phyloP scores from a whole-genome alignment of 92 coral and sea anemone genomes.

The Parazoanthus darwini region DNA sequence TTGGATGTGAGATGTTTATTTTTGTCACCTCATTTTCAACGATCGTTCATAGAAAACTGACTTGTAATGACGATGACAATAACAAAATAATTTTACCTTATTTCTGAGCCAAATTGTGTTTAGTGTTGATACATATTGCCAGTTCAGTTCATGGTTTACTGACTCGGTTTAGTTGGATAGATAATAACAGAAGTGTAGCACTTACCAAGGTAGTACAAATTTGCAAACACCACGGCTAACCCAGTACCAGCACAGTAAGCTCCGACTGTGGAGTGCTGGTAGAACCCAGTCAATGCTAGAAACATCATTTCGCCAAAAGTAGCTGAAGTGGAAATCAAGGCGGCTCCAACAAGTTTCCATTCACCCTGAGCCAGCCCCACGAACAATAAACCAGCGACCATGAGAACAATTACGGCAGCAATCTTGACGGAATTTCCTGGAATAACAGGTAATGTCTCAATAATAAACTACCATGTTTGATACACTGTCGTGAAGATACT shows the following conservation, averaged over 20 bases:
- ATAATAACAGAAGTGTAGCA: not conserved
- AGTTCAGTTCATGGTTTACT: too few relatives aligned
- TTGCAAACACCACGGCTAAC: not conserved
- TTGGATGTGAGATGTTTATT: too few relatives aligned
- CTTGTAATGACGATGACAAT: too few relatives aligned
- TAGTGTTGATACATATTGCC: too few relatives aligned
- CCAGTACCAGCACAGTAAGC: conserved; percentile 19
- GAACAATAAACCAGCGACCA: not conserved
- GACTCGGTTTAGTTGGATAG: too few relatives aligned
- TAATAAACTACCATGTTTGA: too few relatives aligned
- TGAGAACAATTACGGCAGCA: not conserved
- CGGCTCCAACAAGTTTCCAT: conserved; percentile 2
- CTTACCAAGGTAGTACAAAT: not conserved
- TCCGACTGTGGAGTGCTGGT: not conserved
- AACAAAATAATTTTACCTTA: too few relatives aligned
- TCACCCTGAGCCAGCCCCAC: not conserved
- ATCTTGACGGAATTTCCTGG: conserved; percentile 5
- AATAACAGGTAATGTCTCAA: too few relatives aligned
- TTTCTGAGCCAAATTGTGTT: too few relatives aligned
- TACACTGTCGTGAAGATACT: too few relatives aligned
- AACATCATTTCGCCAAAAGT: conserved; percentile 1
- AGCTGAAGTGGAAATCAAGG: conserved; percentile 5
- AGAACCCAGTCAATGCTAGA: not conserved
- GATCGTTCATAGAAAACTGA: too few relatives aligned
- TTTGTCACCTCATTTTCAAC: too few relatives aligned